phyloP scores from a whole-genome alignment of 2,113 vertebrate species.

The Cryptomyrus ogoouensis region DNA sequence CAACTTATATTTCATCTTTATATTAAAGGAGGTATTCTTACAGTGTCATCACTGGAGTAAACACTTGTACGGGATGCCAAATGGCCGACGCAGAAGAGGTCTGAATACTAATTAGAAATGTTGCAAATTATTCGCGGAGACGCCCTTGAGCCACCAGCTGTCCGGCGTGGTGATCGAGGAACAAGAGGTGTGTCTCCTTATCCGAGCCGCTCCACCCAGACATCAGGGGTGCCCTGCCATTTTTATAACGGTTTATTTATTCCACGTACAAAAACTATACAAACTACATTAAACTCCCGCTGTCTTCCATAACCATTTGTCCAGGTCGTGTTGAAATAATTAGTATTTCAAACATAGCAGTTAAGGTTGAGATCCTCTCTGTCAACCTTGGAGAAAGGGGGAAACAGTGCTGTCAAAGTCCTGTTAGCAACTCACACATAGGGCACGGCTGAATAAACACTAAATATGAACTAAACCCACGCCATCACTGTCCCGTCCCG shows the following conservation, averaged over 20 bases:
- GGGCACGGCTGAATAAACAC: not conserved
- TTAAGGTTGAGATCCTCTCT: not conserved
- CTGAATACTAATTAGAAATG: not conserved
- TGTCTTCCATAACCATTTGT: not conserved
- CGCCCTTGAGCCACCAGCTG: not conserved
- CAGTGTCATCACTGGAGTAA: not conserved
- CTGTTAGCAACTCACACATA: not conserved
- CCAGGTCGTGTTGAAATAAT: not conserved
- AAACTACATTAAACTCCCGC: not conserved
- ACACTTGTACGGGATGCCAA: conserved; percentile 4
- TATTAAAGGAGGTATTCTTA: not conserved
- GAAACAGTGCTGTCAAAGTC: not conserved
- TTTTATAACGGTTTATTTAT: not conserved
- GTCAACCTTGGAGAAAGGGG: not conserved
- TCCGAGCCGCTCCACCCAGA: not conserved
- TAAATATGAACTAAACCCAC: not conserved
- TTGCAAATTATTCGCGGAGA: not conserved
- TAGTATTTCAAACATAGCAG: not conserved
- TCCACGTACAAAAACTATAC: not conserved
- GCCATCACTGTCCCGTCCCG: not conserved
- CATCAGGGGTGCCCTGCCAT: not conserved
- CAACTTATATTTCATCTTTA: not conserved
- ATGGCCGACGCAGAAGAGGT: not conserved
- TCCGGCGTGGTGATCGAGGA: not conserved
- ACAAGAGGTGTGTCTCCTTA: not conserved